Evolutionary conservation across 2,113 vertebrate species (phyloP).

Genomic region (Oreochromis niloticus): DNA sequence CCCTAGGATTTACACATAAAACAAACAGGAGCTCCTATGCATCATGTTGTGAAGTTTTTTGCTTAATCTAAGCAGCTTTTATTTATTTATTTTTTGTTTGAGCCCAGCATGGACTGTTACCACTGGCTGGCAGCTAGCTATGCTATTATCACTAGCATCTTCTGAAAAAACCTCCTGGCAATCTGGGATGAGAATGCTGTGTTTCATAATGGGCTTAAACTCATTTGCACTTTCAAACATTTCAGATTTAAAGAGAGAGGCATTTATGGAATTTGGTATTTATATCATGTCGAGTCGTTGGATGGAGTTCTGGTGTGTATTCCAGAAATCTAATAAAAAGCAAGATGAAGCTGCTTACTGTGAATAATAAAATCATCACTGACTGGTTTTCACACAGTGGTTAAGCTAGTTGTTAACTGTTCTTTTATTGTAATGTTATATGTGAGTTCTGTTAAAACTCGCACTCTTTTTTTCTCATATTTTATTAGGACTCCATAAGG

Average conservation of each 20-base stretch:
- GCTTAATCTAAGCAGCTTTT: neutral
- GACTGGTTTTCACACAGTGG: neutral
- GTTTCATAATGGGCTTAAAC: neutral
- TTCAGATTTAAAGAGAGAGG: neutral
- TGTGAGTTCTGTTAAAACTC: neutral
- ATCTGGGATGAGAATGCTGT: neutral
- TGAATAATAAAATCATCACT: neutral
- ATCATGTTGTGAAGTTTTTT: neutral
- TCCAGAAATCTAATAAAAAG: neutral
- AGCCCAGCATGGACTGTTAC: neutral
- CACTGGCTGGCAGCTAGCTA: neutral
- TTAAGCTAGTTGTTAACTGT: neutral
- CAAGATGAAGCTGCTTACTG: neutral
- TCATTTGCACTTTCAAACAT: neutral
- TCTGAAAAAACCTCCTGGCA: neutral
- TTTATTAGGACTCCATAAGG: neutral
- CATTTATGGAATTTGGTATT: neutral
- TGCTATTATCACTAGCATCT: neutral
- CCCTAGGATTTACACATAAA: neutral
- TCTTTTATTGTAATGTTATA: neutral
- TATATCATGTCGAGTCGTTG: neutral
- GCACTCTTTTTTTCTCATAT: neutral
- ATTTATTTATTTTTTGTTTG: neutral
- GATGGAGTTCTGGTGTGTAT: neutral
- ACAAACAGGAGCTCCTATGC: neutral